Percentiles rank a stretch among this genome's conserved stretches.
These are phyloP conservation scores for Colossoma macropomum DNA, from an alignment of 2,113 vertebrate species.

Conservation along the genomic window DNA sequence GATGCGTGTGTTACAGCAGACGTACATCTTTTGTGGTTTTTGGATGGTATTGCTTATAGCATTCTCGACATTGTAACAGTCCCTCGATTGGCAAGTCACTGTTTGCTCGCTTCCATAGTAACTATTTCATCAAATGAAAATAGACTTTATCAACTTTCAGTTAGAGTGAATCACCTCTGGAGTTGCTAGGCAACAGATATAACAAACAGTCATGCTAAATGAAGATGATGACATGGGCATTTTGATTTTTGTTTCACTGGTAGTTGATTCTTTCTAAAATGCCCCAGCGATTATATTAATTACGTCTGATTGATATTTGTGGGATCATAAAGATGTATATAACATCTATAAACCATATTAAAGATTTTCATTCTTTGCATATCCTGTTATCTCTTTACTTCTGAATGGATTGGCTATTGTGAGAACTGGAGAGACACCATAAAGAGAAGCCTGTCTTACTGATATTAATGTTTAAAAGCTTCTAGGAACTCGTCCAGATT, in stretches of 20 bases:
- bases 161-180: conserved; percentile 7
- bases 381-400: conserved; percentile 64
- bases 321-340: neutral
- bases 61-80: neutral
- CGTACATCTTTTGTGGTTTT: neutral
- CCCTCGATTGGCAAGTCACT: neutral
- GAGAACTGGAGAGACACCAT: conserved; percentile 65
- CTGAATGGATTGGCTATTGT: conserved; percentile 64
- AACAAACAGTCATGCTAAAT: conserved; percentile 14
- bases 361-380: conserved; percentile 51
- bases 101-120: neutral
- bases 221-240: neutral
- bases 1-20: neutral
- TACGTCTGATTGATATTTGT: neutral
- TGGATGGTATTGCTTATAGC: no score
- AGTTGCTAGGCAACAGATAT: neutral
- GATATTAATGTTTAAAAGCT: conserved; percentile 67
- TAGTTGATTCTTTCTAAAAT: neutral
- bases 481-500: conserved; percentile 68
- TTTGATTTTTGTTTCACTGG: neutral
- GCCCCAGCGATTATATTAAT: neutral
- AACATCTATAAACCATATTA: neutral
- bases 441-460: conserved; percentile 64
- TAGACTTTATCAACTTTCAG: conserved; percentile 6
- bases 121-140: neutral